A percentile compares a stretch with the other conserved stretches of the same genome.
phyloP scores from a whole-genome alignment of 2,113 vertebrate species.

The Laticauda laticaudata region DNA sequence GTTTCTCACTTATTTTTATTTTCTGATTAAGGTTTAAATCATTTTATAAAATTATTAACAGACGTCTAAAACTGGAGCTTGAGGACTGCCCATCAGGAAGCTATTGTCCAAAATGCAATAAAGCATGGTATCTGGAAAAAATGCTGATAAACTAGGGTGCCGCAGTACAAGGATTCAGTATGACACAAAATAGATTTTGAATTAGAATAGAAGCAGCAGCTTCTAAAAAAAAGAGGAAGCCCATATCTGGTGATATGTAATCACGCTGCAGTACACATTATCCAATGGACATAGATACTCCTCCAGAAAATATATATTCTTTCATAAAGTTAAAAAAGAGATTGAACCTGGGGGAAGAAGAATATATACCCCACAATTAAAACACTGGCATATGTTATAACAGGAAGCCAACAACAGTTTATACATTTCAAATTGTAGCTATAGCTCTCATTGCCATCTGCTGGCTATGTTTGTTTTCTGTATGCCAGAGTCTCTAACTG shows the following conservation, averaged over 20 bases:
- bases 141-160: conserved; percentile 14
- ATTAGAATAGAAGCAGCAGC: neutral
- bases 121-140: conserved; percentile 7
- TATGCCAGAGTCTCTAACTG: neutral
- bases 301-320: neutral
- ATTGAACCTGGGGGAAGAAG: neutral
- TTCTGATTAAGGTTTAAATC: neutral
- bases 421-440: conserved; percentile 1
- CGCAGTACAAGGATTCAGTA: neutral
- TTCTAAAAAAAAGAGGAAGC: neutral
- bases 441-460: conserved; percentile 19
- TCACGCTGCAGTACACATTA: neutral
- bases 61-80: neutral
- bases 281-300: neutral
- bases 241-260: neutral
- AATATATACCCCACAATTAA: neutral
- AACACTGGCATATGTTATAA: neutral
- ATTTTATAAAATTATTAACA: neutral
- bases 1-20: conserved; percentile 4
- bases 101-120: neutral
- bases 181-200: neutral
- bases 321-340: neutral
- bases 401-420: neutral
- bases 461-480: conserved; percentile 1
- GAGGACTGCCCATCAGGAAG: neutral